Base-by-base conservation (phyloP, 2,888 invertebrate species). In the Drosophila anceps region DNA sequence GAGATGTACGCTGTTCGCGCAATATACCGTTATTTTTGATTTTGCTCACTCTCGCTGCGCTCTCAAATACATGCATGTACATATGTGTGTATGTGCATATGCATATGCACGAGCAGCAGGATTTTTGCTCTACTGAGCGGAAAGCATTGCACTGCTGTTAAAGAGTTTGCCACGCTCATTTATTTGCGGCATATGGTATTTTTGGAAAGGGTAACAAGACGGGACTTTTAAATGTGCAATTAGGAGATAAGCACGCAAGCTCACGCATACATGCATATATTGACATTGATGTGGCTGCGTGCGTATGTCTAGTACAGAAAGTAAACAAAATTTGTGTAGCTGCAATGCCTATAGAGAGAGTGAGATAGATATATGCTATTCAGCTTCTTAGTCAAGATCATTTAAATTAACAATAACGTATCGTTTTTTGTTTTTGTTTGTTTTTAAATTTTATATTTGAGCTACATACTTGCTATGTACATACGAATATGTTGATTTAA, bases 391-490 rank as follows among this genome's bases (percentile, higher is more conserved):
- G 50, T n/a, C 31, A 31, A 13, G 18, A 13, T 18, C 31, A 46
- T 46, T 27, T 5, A 46, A 9, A 46, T 20, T 18, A 12, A n/a
- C 20, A 20, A n/a, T 46, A 31, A 33, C 1, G 15, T 37, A 7
- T 37, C 27, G 10, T 33, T 20, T 37, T 31, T 41, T 15, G 15
- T 70, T 18, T 54, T 62, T 4, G 0, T 55, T 55, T 31, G 4
- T 27, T 12, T n/a, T 48, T 29, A n/a, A 50, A 50, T 31, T 50
- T 27, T 73, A 43, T 74, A 66, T 77, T 75, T 75, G 59, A 69
- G 50, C 66, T 75, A 79, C 46, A 65, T 73, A 69, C 43, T 43
- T 67, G 44, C 67, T 73, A 59, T 60, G 51, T 57, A 58, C 43
- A 63, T 67, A 51, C 37, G 48, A 29, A 53, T 63, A 59, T 60